Evolutionary conservation across 2,113 vertebrate genomes (phyloP).

Genomic region (Pelecanoides urinatrix): DNA sequence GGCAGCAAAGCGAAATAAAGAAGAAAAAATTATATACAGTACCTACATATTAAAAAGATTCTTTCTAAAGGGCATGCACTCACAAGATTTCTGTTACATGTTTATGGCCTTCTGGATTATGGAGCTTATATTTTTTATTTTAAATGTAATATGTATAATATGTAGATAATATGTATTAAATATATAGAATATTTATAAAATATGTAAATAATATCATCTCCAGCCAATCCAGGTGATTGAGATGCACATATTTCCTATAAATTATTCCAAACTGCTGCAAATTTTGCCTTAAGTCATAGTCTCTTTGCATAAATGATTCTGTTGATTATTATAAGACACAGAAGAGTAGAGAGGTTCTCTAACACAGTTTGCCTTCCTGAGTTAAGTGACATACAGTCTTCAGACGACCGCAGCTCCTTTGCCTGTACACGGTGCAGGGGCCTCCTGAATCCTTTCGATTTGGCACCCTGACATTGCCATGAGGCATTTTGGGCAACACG

Average conservation of each 20-base stretch:
- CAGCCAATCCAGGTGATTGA: background rate
- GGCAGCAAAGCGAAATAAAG: background rate
- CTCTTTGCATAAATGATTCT: background rate
- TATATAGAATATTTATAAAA: background rate
- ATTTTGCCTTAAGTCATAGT: background rate
- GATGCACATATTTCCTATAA: background rate
- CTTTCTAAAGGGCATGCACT: background rate
- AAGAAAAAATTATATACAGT: background rate
- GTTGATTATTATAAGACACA: background rate
- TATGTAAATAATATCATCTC: background rate
- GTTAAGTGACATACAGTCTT: background rate
- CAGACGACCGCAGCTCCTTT: background rate
- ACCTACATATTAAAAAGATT: background rate
- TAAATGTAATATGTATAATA: background rate
- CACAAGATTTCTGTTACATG: background rate
- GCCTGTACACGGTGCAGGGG: background rate
- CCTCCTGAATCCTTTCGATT: background rate
- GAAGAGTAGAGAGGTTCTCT: background rate
- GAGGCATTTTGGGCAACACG: background rate
- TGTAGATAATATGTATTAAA: background rate
- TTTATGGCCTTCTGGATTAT: background rate
- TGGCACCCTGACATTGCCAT: background rate
- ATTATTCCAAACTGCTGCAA: background rate
- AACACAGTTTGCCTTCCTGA: background rate
- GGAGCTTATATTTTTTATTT: background rate